Percentiles rank a stretch among this genome's conserved stretches.
Evolutionary conservation across 2,113 vertebrate genomes (phyloP).

Genomic region (Coptodon rendalli): DNA sequence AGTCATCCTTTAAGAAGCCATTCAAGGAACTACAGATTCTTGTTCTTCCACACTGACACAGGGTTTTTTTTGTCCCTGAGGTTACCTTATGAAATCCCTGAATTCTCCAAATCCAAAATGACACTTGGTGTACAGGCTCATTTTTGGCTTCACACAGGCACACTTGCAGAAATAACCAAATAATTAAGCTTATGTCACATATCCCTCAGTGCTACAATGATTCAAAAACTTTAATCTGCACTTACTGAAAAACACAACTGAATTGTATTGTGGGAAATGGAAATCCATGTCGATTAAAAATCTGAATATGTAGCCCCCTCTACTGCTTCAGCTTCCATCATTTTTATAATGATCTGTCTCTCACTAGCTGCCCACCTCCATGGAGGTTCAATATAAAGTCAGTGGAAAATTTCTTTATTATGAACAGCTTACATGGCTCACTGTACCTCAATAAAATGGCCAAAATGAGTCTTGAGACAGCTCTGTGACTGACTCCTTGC

Average conservation of each 20-base stretch:
- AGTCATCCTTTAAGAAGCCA: too few relatives aligned
- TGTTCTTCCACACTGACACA: not conserved
- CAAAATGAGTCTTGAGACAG: not conserved
- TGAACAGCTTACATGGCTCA: not conserved
- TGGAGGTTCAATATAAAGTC: not conserved
- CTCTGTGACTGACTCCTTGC: not conserved
- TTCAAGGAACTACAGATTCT: not conserved
- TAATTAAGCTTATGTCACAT: not conserved
- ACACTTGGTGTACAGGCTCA: fast-evolving
- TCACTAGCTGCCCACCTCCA: not conserved
- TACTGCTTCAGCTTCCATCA: not conserved
- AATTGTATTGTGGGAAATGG: not conserved
- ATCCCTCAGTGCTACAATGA: not conserved
- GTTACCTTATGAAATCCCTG: not conserved
- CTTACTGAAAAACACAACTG: not conserved
- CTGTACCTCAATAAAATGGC: not conserved
- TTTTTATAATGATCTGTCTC: not conserved
- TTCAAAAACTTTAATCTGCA: not conserved
- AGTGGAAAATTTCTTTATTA: not conserved
- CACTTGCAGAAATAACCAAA: not conserved
- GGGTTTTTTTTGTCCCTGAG: not conserved
- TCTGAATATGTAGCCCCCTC: not conserved
- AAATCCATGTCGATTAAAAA: not conserved
- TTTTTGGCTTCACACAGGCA: not conserved
- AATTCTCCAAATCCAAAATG: not conserved